These are phyloP conservation scores for Vireo altiloquus DNA, from an alignment of 2,113 vertebrate species.

Conservation along the genomic window DNA sequence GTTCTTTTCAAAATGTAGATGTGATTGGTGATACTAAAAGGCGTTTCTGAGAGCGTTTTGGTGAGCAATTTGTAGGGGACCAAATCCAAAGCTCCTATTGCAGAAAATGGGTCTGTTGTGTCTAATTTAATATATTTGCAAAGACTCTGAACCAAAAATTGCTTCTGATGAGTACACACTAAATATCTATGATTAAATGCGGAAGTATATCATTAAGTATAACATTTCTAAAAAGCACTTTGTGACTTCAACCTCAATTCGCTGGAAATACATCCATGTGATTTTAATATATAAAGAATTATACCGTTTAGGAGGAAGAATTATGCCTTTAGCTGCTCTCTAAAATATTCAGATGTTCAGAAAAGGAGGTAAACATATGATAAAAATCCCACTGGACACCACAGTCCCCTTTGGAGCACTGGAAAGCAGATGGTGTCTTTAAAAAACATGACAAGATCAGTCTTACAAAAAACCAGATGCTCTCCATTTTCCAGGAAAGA, in stretches of 20 bases:
- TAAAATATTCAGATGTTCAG: constrained; percentile 28
- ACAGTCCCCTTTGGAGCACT: neutral
- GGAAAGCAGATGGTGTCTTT: constrained; percentile 60
- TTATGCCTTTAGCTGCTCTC: constrained; percentile 17
- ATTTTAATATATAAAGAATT: neutral
- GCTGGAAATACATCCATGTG: neutral
- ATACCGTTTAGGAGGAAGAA: neutral
- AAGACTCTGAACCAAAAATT: neutral
- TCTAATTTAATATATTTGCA: constrained; percentile 34
- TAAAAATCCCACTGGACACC: constrained; percentile 15
- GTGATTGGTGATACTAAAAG: constrained; percentile 34
- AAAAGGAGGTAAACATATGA: constrained; percentile 38
- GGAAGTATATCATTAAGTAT: neutral
- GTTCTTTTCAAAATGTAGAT: constrained; percentile 55
- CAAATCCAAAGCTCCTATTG: neutral
- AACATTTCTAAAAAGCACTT: neutral
- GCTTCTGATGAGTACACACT: neutral
- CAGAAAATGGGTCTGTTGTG: neutral
- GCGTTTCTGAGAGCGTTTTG: neutral
- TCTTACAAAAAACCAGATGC: neutral
- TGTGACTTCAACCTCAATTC: neutral
- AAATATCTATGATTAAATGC: neutral
- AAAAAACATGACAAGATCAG: constrained; percentile 19
- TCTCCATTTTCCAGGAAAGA: neutral
- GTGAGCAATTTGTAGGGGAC: neutral